Base-by-base conservation (phyloP, 2,888 invertebrate species). In the Digitonthophagus gazella region DNA sequence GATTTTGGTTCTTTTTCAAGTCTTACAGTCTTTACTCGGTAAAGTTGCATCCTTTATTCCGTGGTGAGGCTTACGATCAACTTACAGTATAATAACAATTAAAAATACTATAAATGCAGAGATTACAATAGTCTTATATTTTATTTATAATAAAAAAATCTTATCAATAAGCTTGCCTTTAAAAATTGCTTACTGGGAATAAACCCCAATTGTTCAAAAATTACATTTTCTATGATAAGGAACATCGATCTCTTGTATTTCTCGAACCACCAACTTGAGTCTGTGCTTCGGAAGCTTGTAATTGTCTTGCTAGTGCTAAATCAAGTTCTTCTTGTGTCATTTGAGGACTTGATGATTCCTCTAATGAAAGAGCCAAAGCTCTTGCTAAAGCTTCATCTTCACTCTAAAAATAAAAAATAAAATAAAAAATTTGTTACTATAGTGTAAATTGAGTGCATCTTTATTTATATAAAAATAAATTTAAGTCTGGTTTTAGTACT, bases 311-410 rank as follows among this genome's bases (percentile, higher is more conserved):
- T 54, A 88, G 78, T n/a, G 81, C 81, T 1, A 80, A 78, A 76
- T 87, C 86, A 1, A 85, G 75, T 16, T 82, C 80, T 66, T 83
- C 83, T 54, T 82, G 75, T 15, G 74, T 78, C 66, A 77, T 70
- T 68, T 74, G 74, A 63, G 72, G 74, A 1, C 77, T 71, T 28
- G 82, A 79, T 56, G 88, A 86, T 65, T 88, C 87, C 80, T 88
- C 86, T 81, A 94, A 83, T 0, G 95, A 95, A 11, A 92, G 82
- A 2, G 93, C 91, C 16, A 97, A 82, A 0, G 96, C 96, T 75
- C 89, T 89, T 0, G 96, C 96, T 66, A 97, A 82, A 0, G 95
- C 96, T 82, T 96, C 97, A 79, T 97, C 97, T 84, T 97, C 97
- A 73, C 90, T 91, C 90, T 89, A 78, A 14, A 81, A 72, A 6